Conservation (phyloP, 64 coral and sea anemone species). For the Acropora yongei region DNA sequence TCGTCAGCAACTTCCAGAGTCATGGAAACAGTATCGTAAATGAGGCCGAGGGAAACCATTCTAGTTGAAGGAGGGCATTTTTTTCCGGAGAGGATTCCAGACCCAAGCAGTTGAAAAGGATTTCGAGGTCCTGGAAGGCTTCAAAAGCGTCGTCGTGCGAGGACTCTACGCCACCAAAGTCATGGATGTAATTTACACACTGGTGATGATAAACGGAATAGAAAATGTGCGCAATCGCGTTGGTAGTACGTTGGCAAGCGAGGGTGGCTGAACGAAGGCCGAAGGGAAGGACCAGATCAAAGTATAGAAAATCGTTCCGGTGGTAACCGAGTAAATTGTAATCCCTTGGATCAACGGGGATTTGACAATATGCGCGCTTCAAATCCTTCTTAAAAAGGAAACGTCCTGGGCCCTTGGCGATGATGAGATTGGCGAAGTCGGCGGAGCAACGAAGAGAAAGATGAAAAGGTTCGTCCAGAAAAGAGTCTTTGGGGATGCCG, state of each 20-base stretch:
- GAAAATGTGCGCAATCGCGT: conserved; percentile 67
- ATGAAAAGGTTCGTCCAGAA: no score
- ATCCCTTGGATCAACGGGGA: conserved; percentile 39
- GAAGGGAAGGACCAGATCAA: conserved; percentile 54
- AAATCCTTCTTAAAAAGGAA: conserved; percentile 42
- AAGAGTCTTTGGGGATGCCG: no score
- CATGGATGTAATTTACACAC: conserved; percentile 36
- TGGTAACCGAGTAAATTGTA: conserved; percentile 31
- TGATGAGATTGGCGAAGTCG: not conserved
- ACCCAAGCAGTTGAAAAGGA: conserved; percentile 41
- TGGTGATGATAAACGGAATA: not conserved
- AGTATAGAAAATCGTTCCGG: conserved; percentile 42
- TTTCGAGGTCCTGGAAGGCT: not conserved
- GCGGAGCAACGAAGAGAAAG: no score
- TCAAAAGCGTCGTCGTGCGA: not conserved
- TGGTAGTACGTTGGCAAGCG: conserved; percentile 67
- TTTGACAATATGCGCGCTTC: conserved; percentile 45
- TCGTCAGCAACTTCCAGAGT: conserved; percentile 27
- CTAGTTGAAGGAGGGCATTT: conserved; percentile 4
- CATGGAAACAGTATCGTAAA: conserved; percentile 24
- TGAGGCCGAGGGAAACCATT: conserved; percentile 3
- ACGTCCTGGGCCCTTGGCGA: conserved; percentile 16
- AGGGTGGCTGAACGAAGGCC: conserved; percentile 41
- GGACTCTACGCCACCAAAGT: conserved; percentile 48
- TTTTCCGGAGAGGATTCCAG: conserved; percentile 31